Base-by-base conservation (phyloP, 1,140 invertebrate genomes). In the Eupristina koningsbergeri region DNA sequence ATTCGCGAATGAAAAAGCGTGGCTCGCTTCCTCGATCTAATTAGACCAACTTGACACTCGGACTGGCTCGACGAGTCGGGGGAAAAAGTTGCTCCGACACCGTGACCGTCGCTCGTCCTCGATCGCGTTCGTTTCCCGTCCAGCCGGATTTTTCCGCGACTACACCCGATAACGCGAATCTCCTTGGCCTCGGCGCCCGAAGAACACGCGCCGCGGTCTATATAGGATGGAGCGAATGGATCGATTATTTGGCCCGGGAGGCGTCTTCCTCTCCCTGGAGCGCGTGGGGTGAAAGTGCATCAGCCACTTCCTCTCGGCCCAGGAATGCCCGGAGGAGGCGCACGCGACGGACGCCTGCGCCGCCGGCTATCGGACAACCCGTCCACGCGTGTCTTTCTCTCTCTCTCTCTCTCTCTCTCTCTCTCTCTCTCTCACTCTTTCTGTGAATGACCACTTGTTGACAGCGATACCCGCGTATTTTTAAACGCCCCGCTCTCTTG, bases 361-460 rank as follows among this genome's bases (percentile, higher is more conserved):
- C 2, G 53, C 26, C 53, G 22, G 19, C 15, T 7, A n/a, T 6
- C 9, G 6, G 71, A 2, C 19, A 31, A 34, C 15, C 9, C 2
- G 71, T 2, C 19, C 45, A 34, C 15, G 64, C 47, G 53, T 34
- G 78, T 80, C 41, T 26, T 69, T 36, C 19, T 41, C 17, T 41
- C 15, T n/a, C 17, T n/a, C 36, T 41, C 31, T 29, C 39, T 45
- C 11, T n/a, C 19, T 47, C 22, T 73, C 13, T 45, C 17, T 39
- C 29, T 45, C 15, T 45, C 3, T 19, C 34, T 71, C 26, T 45
- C 17, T 41, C 2, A 1, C 22, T 9, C 73, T 29, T 29, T 22
- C 36, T 34, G 31, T 58, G 77, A 80, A 80, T 75, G 41, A 69
- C 83, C 83, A 80, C 83, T 84, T 80, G 83, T 84, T 80, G 83